Evolutionary conservation across 2,888 invertebrate genomes (phyloP), one percentile per base, ranked within the genome.

Genomic region (Lagria hirta): DNA sequence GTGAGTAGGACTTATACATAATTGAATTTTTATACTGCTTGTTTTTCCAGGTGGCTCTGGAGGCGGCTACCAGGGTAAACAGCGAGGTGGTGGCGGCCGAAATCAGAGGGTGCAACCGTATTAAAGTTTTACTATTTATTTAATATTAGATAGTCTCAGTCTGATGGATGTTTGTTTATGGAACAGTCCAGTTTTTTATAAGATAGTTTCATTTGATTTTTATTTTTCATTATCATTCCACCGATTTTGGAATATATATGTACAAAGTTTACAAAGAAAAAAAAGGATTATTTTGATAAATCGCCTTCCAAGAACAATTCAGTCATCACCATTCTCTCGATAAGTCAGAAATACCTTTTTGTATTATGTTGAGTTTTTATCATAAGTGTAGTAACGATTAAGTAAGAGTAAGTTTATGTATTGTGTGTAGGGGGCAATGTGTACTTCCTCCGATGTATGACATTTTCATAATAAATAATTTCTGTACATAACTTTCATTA

Each of bases 21-120:
- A 60, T 63, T 60, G 62, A 65, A 62, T 63, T 64, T 63, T 65
- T 65, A 64, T 64, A 64, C 64, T 61, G 62, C 64, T 61, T 51
- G 54, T 61, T 53, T 60, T 66, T 66, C 60, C 63, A 66, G 64
- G 65, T 61, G 61, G 60, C 30, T 51, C 26, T 22, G 55, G 55
- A 23, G 62, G n/a, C n/a, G n/a, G 64, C 14, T 87, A 84, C 78
- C 82, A 82, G 70, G 86, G 89, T 75, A 89, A 89, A 79, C 88
- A 88, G 71, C 87, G 88, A 70, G 75, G 76, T 67, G 77, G 76
- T 69, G 81, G 79, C 55, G 83, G 84, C 70, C 81, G 84, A 65
- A 88, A 87, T 76, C 88, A 87, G 75, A 84, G 89, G 82, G 88
- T 88, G 79, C 88, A 88, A 77, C 89, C 89, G 72, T 89, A 89